Base-by-base conservation (phyloP, 2,797 vertebrate species). In the Enteromius paludinosus region DNA sequence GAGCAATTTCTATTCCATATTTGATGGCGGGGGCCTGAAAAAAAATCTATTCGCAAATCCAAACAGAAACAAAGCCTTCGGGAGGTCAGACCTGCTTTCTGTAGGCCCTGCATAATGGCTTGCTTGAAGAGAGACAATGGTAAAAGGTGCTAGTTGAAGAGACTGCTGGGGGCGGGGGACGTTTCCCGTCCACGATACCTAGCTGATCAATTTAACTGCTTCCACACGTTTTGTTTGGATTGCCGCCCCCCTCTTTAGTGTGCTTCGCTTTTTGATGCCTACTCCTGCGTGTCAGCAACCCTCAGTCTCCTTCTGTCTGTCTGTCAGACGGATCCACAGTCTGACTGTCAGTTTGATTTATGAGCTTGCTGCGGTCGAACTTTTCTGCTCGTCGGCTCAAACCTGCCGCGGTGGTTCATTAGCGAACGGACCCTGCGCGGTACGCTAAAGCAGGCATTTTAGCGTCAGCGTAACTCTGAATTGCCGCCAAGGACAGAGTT, bases 41-140 rank as follows among this genome's bases (percentile, higher is more conserved):
- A 97, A 97, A 97, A 97, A 96, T 97, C 97, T 95, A 97, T 98
- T 97, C 96, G 96, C 96, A 97, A 98, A 98, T 97, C 97, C 97
- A 99, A 99, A 99, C 96, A 99, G 97, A 98, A 98, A 98, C 97
- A 97, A 98, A 97, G 95, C 97, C 97, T 96, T 94, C 93, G 93
- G 96, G 97, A 97, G 96, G 97, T 97, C 96, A 97, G 93, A 89
- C 88, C 91, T 90, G 94, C 95, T 95, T 98, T 95, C 95, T 96
- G 91, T 87, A 92, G 94, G 96, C 93, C 95, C 96, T 94, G 96
- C 95, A 95, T 97, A 97, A 98, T 97, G 94, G 96, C 94, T 94
- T 95, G 94, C 95, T 95, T 92, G 94, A 96, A 95, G 94, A 96
- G 94, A 86, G 69, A 83, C 83, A 82, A 82, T 69, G 72, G 81